Percentiles rank a stretch among this genome's conserved stretches.
phyloP scores from a whole-genome alignment of 2,113 vertebrate species.

The Paramormyrops kingsleyae region DNA sequence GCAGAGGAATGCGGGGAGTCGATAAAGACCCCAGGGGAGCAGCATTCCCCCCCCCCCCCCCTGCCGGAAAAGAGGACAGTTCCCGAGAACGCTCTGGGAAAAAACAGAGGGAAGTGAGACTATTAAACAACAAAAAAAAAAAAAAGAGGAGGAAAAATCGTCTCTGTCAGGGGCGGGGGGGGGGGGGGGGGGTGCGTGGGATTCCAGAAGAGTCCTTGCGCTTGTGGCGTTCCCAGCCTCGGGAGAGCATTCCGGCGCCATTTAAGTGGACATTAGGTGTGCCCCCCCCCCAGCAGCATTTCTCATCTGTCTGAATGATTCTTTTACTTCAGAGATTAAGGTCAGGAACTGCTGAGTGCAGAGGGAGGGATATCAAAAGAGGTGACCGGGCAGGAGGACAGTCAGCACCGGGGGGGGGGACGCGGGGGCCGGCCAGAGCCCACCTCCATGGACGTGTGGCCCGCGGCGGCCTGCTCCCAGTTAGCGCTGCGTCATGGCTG shows the following conservation, averaged over 20 bases:
- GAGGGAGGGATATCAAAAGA: neutral
- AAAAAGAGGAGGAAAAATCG: constrained; percentile 47
- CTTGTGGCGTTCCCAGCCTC: neutral
- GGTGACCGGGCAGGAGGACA: neutral
- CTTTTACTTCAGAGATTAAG: neutral
- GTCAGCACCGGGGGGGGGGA: neutral
- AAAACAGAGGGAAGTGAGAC: neutral
- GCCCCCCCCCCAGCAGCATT: neutral
- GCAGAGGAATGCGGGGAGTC: neutral
- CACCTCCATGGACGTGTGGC: neutral
- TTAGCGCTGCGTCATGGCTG: neutral
- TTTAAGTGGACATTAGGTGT: neutral
- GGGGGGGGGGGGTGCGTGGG: neutral
- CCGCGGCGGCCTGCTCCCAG: constrained; percentile 16
- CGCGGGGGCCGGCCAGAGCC: neutral
- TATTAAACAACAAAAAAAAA: constrained; percentile 28
- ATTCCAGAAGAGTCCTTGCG: neutral
- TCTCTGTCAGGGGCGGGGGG: constrained; percentile 32
- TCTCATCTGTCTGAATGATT: neutral
- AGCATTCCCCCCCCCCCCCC: neutral
- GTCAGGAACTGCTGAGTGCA: neutral
- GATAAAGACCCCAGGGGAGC: constrained; percentile 4
- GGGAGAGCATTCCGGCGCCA: neutral
- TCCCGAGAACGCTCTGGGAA: neutral
- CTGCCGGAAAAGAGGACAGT: neutral